These are phyloP conservation scores for Sphaerophoria rueppellii DNA, from an alignment of 2,888 invertebrate species.

Conservation along the genomic window DNA sequence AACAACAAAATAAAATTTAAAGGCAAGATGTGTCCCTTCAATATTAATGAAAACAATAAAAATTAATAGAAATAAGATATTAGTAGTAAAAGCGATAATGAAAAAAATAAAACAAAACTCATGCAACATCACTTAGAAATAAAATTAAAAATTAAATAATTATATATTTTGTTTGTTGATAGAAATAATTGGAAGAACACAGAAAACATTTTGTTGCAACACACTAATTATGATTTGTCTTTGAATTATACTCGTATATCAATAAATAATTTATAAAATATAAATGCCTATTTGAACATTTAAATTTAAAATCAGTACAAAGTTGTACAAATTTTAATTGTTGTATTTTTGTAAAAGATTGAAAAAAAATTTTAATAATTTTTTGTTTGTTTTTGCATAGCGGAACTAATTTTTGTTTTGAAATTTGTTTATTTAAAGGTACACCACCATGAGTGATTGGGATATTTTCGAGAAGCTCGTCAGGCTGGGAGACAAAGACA, in stretches of 20 bases:
- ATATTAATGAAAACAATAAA: slow-evolving; percentile 68
- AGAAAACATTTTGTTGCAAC: slow-evolving; percentile 35
- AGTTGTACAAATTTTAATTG: slow-evolving; percentile 41
- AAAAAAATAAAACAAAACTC: slow-evolving; percentile 82
- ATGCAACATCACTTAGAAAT: slow-evolving; percentile 81
- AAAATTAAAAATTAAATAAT: slow-evolving; percentile 30
- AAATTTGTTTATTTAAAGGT: slow-evolving; percentile 64
- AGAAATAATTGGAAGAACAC: slow-evolving; percentile 39
- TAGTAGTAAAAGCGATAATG: slow-evolving; percentile 80
- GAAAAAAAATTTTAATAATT: slow-evolving; percentile 65
- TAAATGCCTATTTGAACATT: slow-evolving; percentile 53
- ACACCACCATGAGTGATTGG: slow-evolving; percentile 20
- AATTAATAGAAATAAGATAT: slow-evolving; percentile 74
- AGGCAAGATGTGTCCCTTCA: slow-evolving; percentile 52
- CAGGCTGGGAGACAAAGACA: slow-evolving; percentile 31
- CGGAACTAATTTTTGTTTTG: slow-evolving; percentile 40
- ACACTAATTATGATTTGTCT: slow-evolving; percentile 3
- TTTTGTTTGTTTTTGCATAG: slow-evolving; percentile 71
- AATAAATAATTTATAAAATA: slow-evolving; percentile 21
- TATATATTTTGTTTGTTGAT: neutral
- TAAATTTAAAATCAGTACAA: slow-evolving; percentile 40
- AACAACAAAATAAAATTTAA: slow-evolving; percentile 26
- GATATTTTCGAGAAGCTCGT: slow-evolving; percentile 31
- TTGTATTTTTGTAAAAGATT: slow-evolving; percentile 72
- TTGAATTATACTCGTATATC: slow-evolving; percentile 11